Base-by-base conservation (phyloP, 1,140 invertebrate species). In the Ephestia elutella region DNA sequence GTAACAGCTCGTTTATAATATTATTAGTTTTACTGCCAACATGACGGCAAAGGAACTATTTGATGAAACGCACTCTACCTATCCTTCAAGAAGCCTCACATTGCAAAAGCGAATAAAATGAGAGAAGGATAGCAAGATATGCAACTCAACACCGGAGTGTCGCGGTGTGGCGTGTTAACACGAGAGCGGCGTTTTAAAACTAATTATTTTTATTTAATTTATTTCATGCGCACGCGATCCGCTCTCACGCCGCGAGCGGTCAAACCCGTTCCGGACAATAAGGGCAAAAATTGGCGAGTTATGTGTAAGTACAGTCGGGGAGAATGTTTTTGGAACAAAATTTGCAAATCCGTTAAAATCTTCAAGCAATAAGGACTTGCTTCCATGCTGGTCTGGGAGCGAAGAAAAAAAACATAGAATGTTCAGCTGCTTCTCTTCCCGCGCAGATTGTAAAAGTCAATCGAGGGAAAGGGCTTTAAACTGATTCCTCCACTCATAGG, bases 171-270 rank as follows among this genome's bases (percentile, higher is more conserved):
- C n/a, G 5, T 5, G 38, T 44, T 44, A 44, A 44, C 38, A 44
- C 38, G 38, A 44, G 38, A 44, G 5, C 38, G n/a, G 38, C 38
- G 38, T 44, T 44, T 44, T 44, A 15, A 44, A 44, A 44, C 38
- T 44, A 44, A 44, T 44, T 44, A 44, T 44, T 44, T 44, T 44
- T 44, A 44, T 44, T 44, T 44, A 44, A 44, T 44, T 44, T 44
- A 44, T 44, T 44, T 44, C n/a, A 15, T 44, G 38, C 38, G 38
- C 38, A 44, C n/a, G 38, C 38, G 38, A 44, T 4, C n/a, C 5
- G 38, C 38, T 44, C 38, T 44, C 38, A 44, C 38, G 38, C 13
- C 38, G 38, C 38, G 11, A 44, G 38, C 38, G 38, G 38, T 17
- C 38, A 17, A 15, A 44, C 38, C 38, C 38, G 38, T 44, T 44